Conservation (phyloP, 2,797 vertebrate species). For the Aeoliscus strigatus region DNA sequence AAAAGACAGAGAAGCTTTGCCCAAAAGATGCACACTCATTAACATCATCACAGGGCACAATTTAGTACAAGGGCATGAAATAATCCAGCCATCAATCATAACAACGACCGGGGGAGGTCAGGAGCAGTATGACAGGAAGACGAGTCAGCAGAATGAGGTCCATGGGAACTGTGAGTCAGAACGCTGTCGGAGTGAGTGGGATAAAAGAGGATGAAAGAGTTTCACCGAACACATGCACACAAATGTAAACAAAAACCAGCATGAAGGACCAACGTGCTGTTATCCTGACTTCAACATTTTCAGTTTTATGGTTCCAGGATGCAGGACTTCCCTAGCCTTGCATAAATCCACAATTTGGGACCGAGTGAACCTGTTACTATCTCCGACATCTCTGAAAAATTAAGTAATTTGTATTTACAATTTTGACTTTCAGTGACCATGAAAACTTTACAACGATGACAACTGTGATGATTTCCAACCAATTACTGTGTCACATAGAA, state of each 20-base stretch:
- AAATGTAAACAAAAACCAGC: constrained; percentile 1
- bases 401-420: too few species aligned
- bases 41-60: constrained; percentile 58
- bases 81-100: constrained; percentile 41
- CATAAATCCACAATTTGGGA: too few species aligned
- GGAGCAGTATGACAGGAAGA: constrained; percentile 35
- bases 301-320: too few species aligned
- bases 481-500: too few species aligned
- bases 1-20: constrained; percentile 31
- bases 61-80: constrained; percentile 51
- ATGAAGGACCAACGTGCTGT: too few species aligned
- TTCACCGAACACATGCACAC: neutral
- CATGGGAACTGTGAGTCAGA: constrained; percentile 59
- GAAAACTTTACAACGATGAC: too few species aligned
- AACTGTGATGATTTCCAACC: too few species aligned
- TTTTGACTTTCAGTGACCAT: too few species aligned
- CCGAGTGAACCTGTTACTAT: too few species aligned
- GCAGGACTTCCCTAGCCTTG: too few species aligned
- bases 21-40: constrained; percentile 60
- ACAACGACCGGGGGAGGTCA: constrained; percentile 23
- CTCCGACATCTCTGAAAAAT: too few species aligned
- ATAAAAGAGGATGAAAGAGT: constrained; percentile 23
- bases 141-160: constrained; percentile 46
- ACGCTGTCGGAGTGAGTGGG: constrained; percentile 3
- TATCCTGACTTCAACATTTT: too few species aligned